These are phyloP conservation scores for Campylomormyrus numenius DNA, from an alignment of 2,113 vertebrate genomes.

Conservation along the genomic window DNA sequence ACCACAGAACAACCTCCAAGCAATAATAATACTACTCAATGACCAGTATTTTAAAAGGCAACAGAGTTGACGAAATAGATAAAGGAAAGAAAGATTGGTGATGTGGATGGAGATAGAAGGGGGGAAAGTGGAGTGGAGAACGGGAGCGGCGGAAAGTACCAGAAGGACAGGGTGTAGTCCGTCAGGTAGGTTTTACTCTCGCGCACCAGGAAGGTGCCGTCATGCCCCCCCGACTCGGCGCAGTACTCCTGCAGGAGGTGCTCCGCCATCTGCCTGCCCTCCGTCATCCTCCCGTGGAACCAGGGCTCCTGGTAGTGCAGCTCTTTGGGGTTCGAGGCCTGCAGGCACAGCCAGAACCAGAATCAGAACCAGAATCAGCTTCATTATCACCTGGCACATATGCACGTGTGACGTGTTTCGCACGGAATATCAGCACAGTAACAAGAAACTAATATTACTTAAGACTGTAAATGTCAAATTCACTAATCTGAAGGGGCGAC, in stretches of 20 bases:
- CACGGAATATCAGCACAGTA: not conserved
- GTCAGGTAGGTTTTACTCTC: constrained; percentile 72
- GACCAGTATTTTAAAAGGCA: not conserved
- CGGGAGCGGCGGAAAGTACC: constrained; percentile 56
- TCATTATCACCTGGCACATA: not conserved
- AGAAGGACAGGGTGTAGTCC: constrained; percentile 87
- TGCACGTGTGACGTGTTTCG: not conserved
- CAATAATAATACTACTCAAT: not conserved
- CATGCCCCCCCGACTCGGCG: constrained; percentile 69
- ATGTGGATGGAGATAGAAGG: not conserved
- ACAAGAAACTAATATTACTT: not conserved
- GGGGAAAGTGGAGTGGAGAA: not conserved
- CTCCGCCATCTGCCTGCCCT: constrained; percentile 77
- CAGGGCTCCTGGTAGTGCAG: constrained; percentile 77
- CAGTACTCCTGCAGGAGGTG: constrained; percentile 81
- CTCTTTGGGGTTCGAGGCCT: constrained; percentile 63
- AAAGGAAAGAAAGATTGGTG: not conserved
- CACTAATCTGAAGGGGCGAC: not conserved
- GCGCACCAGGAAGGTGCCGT: constrained; percentile 87
- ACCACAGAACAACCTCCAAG: not conserved
- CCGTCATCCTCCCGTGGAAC: constrained; percentile 83
- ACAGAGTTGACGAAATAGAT: not conserved
- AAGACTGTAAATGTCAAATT: not conserved
- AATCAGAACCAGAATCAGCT: not conserved
- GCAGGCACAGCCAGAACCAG: not conserved